Base-by-base conservation (phyloP, 2,797 vertebrate genomes). In the Acrossocheilus wenchowensis region DNA sequence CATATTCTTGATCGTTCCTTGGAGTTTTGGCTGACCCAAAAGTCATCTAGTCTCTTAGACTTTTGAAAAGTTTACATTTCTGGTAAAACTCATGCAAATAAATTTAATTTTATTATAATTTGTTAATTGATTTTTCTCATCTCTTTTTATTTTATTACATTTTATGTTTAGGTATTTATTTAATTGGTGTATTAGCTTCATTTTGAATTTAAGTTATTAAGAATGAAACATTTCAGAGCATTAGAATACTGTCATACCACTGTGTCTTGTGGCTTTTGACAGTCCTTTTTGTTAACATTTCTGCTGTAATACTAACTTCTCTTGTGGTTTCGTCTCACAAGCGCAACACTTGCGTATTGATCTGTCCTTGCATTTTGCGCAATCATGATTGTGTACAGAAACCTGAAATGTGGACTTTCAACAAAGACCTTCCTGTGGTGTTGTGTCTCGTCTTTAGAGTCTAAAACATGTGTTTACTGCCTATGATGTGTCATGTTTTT, bases 331-430 rank as follows among this genome's bases (percentile, higher is more conserved):
- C 8, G 77, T 34, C n/a, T 48, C 62, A n/a, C 11, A 66, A 50
- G 62, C 30, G 26, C 74, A 78, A 68, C 83, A 86, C 74, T 81
- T 78, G 50, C 39, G 30, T 73, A 83, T 90, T 77, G 83, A 81
- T 90, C 26, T 81, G 45, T 48, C 43, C 36, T 60, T 6, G 68
- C 39, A 12, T 66, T 82, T 71, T 77, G 39, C 30, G 36, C 71
- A 62, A 68, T 81, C 66, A 23, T 48, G 2, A 19, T 83, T 89
- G 81, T 86, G 85, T 90, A 82, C 62, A 86, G 73, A 77, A 43
- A 41, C 26, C 45, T 79, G 48, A 64, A 84, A 84, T 34, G 39
- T 85, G 89, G 73, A 89, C 89, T 90, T 89, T 88, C 83, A 57
- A 74, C 84, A 73, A 15, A 39, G 5, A 3, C 21, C 17, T 74